Evolutionary conservation across 23 tunicate genomes (phyloP), one percentile per base, ranked within the genome.

Genomic region (Trididemnum nubilum): DNA sequence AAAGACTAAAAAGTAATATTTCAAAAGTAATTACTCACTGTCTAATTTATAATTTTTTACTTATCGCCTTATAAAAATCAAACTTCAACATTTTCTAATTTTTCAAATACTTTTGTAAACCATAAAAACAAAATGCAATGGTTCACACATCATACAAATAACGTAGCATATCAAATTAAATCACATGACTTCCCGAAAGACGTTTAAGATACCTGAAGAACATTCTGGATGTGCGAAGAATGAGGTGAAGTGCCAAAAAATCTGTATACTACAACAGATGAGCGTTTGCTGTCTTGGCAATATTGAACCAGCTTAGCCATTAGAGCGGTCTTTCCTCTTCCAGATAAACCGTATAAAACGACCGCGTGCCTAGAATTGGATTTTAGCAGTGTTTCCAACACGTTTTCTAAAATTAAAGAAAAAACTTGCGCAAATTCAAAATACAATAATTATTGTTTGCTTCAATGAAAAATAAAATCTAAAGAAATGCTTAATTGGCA

Each of bases 231-330:
- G 51, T 82, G 74, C 0, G 97, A 92, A 22, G 97, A 92, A 39
- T 82, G 72, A 23, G 97, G 92, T 15, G 97, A 86, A 25, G 97
- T 86, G 15, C 97, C 97, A 7, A 92, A 54, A 71, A 92, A 92
- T 33, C 97, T 60, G 34, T 73, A 83, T 0, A 83, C 73, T 34
- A 86, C 27, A 7, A 54, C 44, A 36, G 71, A 63, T 23, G 78
- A 24, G 25, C 61, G 36, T 7, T 82, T 35, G 27, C 37, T 7
- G 15, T 70, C 36, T 23, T 80, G 85, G 5, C 64, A 51, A 12
- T 19, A 34, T 69, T 84, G 52, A 5, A 80, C 72, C 0, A 87
- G 49, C 85, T 65, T 92, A 1, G 92, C 97, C 85, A 87, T 77
- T 35, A 92, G 35, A 19, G 92, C 84, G 0, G 97, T 92, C 83